Conservation (phyloP, 30 jellyfish, hydroid and myxozoan genomes). For the Catostylus mosaicus region DNA sequence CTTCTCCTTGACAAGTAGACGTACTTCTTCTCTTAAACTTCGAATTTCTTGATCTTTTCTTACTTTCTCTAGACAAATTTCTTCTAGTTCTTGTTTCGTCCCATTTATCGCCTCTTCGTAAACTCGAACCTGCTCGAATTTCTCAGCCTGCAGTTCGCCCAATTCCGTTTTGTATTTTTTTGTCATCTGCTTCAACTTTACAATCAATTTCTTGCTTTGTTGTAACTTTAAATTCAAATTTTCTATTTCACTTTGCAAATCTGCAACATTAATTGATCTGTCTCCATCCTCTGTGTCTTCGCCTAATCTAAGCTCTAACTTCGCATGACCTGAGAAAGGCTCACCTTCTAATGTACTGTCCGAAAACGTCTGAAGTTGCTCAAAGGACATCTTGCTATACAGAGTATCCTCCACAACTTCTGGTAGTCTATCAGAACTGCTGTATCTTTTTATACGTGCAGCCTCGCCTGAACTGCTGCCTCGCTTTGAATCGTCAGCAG, state of each 20-base stretch:
- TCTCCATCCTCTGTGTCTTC: constrained; percentile 54
- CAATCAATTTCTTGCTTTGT: constrained; percentile 38
- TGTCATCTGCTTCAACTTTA: constrained; percentile 58
- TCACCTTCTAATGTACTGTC: constrained; percentile 61
- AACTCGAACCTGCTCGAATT: constrained; percentile 54
- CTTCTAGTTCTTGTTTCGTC: constrained; percentile 47
- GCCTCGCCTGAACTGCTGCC: not conserved
- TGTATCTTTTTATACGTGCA: constrained; percentile 27
- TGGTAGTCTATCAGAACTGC: constrained; percentile 67
- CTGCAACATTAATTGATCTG: constrained; percentile 8
- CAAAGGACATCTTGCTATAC: constrained; percentile 41
- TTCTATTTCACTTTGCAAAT: constrained; percentile 35
- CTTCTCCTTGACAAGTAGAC: constrained; percentile 78
- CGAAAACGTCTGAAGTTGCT: constrained; percentile 64
- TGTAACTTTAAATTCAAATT: constrained; percentile 44
- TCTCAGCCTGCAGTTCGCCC: constrained; percentile 58
- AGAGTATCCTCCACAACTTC: constrained; percentile 69
- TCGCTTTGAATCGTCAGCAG: constrained; percentile 13
- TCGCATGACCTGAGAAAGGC: constrained; percentile 35
- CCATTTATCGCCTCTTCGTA: constrained; percentile 41
- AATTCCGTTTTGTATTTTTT: constrained; percentile 57
- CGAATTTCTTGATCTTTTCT: constrained; percentile 66
- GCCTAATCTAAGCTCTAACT: constrained; percentile 40
- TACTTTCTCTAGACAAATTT: constrained; percentile 34
- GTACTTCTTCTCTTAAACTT: constrained; percentile 82